Evolutionary conservation across 2,797 vertebrate species (phyloP).

Genomic region (Cyprinodon diabolis): DNA sequence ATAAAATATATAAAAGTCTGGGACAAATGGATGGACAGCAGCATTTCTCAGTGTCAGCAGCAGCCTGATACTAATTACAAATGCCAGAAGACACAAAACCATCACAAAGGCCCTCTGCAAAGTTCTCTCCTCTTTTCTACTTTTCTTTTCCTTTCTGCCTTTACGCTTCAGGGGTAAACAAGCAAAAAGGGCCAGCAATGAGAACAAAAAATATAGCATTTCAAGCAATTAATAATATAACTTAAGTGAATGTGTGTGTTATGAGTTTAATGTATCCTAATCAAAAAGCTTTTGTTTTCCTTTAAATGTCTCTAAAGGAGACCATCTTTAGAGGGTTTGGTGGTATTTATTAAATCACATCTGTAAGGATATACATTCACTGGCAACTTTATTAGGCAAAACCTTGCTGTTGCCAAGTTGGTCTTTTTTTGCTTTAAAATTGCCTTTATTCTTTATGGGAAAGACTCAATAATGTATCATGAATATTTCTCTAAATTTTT

Average conservation of each 20-base stretch:
- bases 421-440: neutral
- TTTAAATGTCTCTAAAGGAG: constrained; percentile 46
- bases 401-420: no score
- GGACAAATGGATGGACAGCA: constrained; percentile 74
- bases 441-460: neutral
- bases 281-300: constrained; percentile 43
- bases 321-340: constrained; percentile 38
- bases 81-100: constrained; percentile 71
- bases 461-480: neutral
- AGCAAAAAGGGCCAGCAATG: constrained; percentile 60
- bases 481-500: neutral
- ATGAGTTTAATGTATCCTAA: constrained; percentile 58
- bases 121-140: constrained; percentile 44
- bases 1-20: constrained; percentile 53
- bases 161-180: constrained; percentile 79
- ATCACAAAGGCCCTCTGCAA: constrained; percentile 71
- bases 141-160: constrained; percentile 23
- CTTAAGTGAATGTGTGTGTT: constrained; percentile 41
- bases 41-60: constrained; percentile 67
- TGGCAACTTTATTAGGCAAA: no score
- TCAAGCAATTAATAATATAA: constrained; percentile 50
- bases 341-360: constrained; percentile 22
- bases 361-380: neutral
- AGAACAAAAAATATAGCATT: constrained; percentile 71
- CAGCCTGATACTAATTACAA: constrained; percentile 76